These are phyloP conservation scores for Amphiduros pacificus DNA, from an alignment of 2,888 invertebrate species.

Conservation along the genomic window DNA sequence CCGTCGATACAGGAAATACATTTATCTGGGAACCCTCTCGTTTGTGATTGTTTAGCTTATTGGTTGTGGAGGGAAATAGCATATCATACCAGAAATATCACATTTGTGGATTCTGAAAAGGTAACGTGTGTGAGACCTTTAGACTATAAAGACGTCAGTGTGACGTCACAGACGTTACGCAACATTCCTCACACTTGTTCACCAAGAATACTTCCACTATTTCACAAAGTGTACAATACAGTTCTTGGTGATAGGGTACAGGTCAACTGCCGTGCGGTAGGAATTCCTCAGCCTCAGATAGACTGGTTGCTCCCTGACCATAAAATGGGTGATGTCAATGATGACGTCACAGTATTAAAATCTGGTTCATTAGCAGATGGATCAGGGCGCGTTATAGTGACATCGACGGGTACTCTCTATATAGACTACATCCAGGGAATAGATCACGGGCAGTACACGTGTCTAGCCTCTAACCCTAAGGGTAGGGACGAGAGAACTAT, in stretches of 20 bases:
- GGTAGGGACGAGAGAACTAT: conserved; percentile 17
- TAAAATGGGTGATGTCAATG: not conserved
- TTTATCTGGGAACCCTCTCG: conserved; percentile 59
- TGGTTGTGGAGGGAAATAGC: conserved; percentile 28
- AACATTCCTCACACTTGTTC: conserved; percentile 16
- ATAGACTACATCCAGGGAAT: conserved; percentile 23
- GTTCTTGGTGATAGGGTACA: conserved; percentile 21
- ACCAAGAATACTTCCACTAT: conserved; percentile 26
- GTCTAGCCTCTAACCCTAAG: conserved; percentile 23
- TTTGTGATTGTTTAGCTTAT: conserved; percentile 60
- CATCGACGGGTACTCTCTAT: conserved; percentile 16
- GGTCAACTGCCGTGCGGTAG: conserved; percentile 28
- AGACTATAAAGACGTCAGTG: not conserved
- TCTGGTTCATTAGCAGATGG: conserved; percentile 10
- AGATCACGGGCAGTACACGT: conserved; percentile 29
- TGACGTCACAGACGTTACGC: not conserved
- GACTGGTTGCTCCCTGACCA: conserved; percentile 26
- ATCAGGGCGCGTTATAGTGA: conserved; percentile 3
- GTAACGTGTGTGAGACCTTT: conserved; percentile 4
- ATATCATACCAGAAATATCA: conserved; percentile 1
- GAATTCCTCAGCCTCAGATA: conserved; percentile 26
- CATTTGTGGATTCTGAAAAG: not conserved
- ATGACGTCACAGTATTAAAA: conserved; percentile 14
- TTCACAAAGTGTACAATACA: conserved; percentile 4
- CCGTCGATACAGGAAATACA: conserved; percentile 48